Evolutionary conservation across 2,888 invertebrate species (phyloP).

Genomic region (Creontiades dilutus): DNA sequence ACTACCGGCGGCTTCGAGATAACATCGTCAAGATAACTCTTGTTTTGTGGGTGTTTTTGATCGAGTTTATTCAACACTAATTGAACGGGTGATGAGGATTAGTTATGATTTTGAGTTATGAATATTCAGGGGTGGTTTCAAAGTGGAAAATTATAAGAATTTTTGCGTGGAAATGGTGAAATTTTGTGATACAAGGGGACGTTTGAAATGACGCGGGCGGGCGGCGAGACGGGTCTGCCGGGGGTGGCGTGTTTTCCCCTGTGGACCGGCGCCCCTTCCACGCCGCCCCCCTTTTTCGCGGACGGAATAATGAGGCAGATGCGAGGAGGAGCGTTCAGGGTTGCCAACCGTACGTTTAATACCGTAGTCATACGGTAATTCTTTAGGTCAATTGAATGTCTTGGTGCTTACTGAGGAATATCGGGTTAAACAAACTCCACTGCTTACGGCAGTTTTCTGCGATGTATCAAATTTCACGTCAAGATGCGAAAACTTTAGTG

Average conservation of each 20-base stretch:
- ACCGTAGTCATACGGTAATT: too few species aligned
- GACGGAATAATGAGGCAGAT: conserved; percentile 40
- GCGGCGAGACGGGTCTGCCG: conserved; percentile 22
- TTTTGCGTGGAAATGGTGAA: neutral
- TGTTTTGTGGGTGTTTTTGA: neutral
- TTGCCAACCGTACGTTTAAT: too few species aligned
- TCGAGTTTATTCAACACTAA: neutral
- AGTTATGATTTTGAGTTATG: neutral
- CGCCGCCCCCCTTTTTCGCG: neutral
- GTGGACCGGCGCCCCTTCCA: neutral
- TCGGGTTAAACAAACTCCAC: too few species aligned
- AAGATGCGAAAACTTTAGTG: too few species aligned
- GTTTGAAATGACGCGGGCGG: conserved; percentile 47
- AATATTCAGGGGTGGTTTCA: too few species aligned
- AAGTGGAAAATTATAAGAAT: neutral
- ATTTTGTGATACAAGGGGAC: neutral
- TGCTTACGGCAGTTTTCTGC: too few species aligned
- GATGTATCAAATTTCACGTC: too few species aligned
- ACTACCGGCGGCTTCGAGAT: conserved; percentile 54
- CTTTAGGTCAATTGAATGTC: too few species aligned
- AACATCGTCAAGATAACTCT: conserved; percentile 24
- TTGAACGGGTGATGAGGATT: neutral
- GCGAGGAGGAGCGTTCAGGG: conserved; percentile 17
- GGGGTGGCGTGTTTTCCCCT: neutral
- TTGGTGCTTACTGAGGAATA: too few species aligned